Base-by-base conservation (phyloP, 2,888 invertebrate genomes). In the Onchidella celtica region DNA sequence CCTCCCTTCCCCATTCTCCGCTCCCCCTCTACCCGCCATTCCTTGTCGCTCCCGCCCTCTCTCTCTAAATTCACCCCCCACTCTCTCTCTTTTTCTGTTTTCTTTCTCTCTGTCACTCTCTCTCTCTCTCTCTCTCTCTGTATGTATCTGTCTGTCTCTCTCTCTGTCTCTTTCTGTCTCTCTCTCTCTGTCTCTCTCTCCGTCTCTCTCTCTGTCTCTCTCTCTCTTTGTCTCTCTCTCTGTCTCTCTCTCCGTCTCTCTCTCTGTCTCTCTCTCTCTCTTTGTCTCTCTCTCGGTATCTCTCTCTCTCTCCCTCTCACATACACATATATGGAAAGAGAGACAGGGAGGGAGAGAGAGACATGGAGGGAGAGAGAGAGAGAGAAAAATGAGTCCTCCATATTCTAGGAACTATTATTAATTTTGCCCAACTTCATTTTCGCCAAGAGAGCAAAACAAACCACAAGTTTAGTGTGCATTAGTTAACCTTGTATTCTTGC, bases 51-150 rank as follows among this genome's bases (percentile, higher is more conserved):
- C 32, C 34, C 27, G 3, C 32, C 34, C 32, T 66, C 21, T 27
- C 32, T 29, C 17, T 29, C 27, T 34, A 40, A 11, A n/a, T 59
- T 24, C 27, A 24, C 27, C 40, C 34, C 38, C 27, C 38, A 34
- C n/a, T 38, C 24, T 32, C 29, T 32, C 47, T 40, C 34, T 66
- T 76, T 40, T 76, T 17, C 32, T n/a, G 38, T 55, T 66, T 14
- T 47, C 38, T 76, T 40, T 76, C 55, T 21, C 24, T 57, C 57
- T 32, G 38, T 38, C 29, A n/a, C 47, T 72, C 72, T 55, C 27
- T 72, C 55, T 55, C 55, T 55, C 57, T 72, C 34, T 70, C 32
- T 40, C 38, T 55, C 47, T 59, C 57, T 1, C 29, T 75, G 3
- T 11, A 36, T 40, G 66, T 66, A 38, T 29, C 34, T 27, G 2